Conservation (phyloP, 2,888 invertebrate genomes). For the Alloplasta piceator region DNA sequence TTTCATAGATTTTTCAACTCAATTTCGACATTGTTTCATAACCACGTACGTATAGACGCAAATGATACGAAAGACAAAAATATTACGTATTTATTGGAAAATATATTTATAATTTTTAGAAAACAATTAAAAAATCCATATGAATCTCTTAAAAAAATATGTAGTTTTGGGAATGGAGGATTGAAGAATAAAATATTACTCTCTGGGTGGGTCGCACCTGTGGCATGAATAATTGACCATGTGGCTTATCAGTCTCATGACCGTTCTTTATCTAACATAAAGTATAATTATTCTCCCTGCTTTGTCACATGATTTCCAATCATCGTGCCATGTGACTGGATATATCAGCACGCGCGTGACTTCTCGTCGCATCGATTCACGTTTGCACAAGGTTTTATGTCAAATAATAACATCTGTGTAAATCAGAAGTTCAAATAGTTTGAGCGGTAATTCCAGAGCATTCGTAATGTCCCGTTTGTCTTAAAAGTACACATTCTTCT, state of each 20-base stretch:
- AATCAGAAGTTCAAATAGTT: slow-evolving; percentile 35
- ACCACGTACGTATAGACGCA: too few relatives aligned
- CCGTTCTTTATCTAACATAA: slow-evolving; percentile 65
- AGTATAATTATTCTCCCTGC: slow-evolving; percentile 62
- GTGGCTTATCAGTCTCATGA: slow-evolving; percentile 71
- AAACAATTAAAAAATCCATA: too few relatives aligned
- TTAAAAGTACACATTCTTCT: too few relatives aligned
- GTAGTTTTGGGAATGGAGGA: not conserved
- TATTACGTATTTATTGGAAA: too few relatives aligned
- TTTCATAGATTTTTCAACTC: too few relatives aligned
- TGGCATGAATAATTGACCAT: slow-evolving; percentile 50
- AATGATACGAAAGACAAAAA: too few relatives aligned
- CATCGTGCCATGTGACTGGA: slow-evolving; percentile 71
- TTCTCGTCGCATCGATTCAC: slow-evolving; percentile 55
- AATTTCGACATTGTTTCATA: too few relatives aligned
- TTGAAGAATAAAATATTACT: not conserved
- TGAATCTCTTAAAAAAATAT: too few relatives aligned
- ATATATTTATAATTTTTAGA: too few relatives aligned
- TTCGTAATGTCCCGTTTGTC: not conserved
- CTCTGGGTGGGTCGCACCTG: slow-evolving; percentile 38
- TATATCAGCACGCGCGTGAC: slow-evolving; percentile 69
- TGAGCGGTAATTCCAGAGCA: not conserved
- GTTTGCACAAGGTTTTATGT: slow-evolving; percentile 34
- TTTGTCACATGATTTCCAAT: slow-evolving; percentile 73
- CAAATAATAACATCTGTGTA: slow-evolving; percentile 35